phyloP scores from a whole-genome alignment of 2,797 vertebrate species.

The Neostethus bicornis region DNA sequence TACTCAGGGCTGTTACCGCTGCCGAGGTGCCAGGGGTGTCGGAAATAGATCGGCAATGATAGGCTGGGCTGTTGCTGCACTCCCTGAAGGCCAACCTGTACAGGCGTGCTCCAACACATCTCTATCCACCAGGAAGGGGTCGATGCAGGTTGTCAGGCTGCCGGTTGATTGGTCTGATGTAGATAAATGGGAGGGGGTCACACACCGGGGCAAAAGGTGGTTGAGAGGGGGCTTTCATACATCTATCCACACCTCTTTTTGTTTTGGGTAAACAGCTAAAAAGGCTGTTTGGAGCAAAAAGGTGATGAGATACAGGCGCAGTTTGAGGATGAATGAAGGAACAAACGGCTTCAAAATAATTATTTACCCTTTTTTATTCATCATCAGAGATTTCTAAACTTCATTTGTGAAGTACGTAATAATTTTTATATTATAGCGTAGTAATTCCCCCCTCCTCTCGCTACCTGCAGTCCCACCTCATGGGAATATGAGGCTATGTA shows the following conservation, averaged over 20 bases:
- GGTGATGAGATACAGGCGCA: constrained; percentile 59
- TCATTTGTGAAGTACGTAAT: no score
- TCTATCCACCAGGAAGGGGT: constrained; percentile 50
- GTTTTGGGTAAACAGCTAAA: constrained; percentile 76
- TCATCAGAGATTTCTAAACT: no score
- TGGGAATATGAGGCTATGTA: no score
- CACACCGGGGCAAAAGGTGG: constrained; percentile 42
- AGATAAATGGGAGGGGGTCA: constrained; percentile 51
- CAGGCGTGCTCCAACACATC: constrained; percentile 62
- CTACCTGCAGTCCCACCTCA: no score
- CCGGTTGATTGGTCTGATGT: constrained; percentile 59
- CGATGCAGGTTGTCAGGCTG: constrained; percentile 57
- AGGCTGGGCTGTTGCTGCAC: constrained; percentile 70
- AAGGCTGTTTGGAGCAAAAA: constrained; percentile 62
- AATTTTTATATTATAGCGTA: no score
- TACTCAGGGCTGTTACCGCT: constrained; percentile 64
- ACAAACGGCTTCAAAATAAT: no score
- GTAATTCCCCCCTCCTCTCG: no score
- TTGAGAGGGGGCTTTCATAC: constrained; percentile 32
- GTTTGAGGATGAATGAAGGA: no score
- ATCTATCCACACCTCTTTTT: constrained; percentile 66
- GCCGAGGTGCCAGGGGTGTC: constrained; percentile 47
- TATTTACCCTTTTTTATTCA: no score
- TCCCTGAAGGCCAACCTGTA: constrained; percentile 61
- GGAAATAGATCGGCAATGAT: constrained; percentile 70